A percentile compares a stretch with the other conserved stretches of the same genome.
Evolutionary conservation across 2,888 invertebrate species (phyloP).

Genomic region (Cancer borealis): DNA sequence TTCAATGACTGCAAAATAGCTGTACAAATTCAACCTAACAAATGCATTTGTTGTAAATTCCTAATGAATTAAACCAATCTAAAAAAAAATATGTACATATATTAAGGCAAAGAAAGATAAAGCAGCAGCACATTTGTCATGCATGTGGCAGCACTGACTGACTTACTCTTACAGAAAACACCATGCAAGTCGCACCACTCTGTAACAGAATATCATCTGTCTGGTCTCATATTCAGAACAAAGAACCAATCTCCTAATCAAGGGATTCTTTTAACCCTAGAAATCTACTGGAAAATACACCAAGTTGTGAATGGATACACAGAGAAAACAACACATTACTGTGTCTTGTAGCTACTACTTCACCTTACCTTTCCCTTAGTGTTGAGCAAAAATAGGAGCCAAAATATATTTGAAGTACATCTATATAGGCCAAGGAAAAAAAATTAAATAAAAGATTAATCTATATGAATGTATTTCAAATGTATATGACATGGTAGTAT

Average conservation of each 20-base stretch:
- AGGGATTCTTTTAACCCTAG: not conserved
- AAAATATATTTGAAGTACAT: not conserved
- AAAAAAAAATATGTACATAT: not conserved
- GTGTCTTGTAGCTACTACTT: not conserved
- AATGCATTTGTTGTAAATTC: not conserved
- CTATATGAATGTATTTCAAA: not conserved
- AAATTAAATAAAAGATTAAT: too few species aligned
- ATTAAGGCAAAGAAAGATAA: not conserved
- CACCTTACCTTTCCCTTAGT: not conserved
- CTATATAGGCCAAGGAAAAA: too few species aligned
- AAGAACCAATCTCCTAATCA: not conserved
- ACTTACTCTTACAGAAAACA: not conserved
- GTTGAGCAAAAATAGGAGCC: not conserved
- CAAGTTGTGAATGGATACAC: not conserved
- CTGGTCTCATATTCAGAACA: not conserved
- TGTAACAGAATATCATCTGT: not conserved
- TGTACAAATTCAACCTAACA: not conserved
- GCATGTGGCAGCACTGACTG: not conserved
- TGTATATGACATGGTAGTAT: not conserved
- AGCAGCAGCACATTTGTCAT: not conserved
- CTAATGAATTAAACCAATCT: not conserved
- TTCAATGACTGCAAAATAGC: not conserved
- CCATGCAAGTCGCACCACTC: not conserved
- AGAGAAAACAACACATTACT: not conserved
- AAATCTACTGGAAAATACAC: not conserved